Percentiles rank a stretch among this genome's conserved stretches.
Conservation (phyloP, 2,797 vertebrate genomes). For the Muscicapa striata region DNA sequence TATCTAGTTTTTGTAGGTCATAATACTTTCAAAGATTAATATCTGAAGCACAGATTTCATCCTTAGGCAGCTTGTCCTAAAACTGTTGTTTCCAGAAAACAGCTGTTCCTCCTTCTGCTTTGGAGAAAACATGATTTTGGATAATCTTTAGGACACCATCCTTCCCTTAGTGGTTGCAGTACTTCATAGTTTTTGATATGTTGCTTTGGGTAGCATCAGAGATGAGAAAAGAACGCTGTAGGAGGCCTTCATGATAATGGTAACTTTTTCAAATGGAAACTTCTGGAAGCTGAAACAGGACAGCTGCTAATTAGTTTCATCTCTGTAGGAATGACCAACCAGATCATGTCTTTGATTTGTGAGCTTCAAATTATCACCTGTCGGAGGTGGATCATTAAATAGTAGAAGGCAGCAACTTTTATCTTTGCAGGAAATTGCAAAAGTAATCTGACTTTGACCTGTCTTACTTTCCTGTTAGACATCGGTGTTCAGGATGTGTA, state of each 20-base stretch:
- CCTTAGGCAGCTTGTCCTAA: background rate
- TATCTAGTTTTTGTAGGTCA: background rate
- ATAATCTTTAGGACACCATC: background rate
- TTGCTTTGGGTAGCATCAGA: background rate
- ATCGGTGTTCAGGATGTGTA: background rate
- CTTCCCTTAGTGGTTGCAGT: background rate
- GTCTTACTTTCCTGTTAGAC: constrained; percentile 27
- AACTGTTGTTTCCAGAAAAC: background rate
- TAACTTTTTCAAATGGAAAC: background rate
- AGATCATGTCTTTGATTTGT: background rate
- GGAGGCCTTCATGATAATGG: background rate
- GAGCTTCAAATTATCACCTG: background rate
- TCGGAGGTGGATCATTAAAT: background rate
- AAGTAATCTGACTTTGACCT: constrained; percentile 43
- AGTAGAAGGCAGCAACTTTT: background rate
- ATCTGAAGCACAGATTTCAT: background rate
- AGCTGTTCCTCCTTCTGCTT: background rate
- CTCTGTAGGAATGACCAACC: background rate
- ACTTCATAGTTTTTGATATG: background rate
- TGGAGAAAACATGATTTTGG: background rate
- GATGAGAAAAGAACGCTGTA: background rate
- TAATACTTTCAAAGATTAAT: background rate
- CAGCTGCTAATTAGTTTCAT: background rate
- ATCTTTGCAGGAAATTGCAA: constrained; percentile 19
- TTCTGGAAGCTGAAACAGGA: constrained; percentile 48